Evolutionary conservation across 2,888 invertebrate species (phyloP).

Genomic region (Drosophila melanosoma): DNA sequence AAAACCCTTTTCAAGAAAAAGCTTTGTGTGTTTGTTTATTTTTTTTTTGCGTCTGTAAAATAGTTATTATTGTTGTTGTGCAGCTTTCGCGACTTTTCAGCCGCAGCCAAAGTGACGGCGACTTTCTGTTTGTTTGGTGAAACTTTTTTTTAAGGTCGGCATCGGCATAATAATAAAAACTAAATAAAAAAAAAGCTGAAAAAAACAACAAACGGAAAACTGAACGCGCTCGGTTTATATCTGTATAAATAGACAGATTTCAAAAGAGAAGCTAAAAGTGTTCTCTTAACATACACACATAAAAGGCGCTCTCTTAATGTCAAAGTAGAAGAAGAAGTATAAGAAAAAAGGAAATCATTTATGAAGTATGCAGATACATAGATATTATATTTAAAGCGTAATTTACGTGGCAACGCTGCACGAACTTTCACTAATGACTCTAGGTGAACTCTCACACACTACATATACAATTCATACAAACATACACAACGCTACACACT

Average conservation of each 20-base stretch:
- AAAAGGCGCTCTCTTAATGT: slow-evolving; percentile 25
- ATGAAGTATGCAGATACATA: slow-evolving; percentile 32
- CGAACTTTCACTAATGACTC: slow-evolving; percentile 82
- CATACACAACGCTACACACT: slow-evolving; percentile 5
- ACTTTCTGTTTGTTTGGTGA: slow-evolving; percentile 80
- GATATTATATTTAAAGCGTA: slow-evolving; percentile 45
- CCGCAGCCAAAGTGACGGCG: slow-evolving; percentile 51
- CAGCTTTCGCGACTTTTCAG: slow-evolving; percentile 72
- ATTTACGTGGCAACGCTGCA: slow-evolving; percentile 68
- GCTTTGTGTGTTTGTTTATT: slow-evolving; percentile 12
- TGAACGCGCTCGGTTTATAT: slow-evolving; percentile 18
- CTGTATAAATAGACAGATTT: slow-evolving; percentile 30
- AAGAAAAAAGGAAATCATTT: slow-evolving; percentile 12
- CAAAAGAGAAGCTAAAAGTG: slow-evolving; percentile 27
- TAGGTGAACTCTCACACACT: slow-evolving; percentile 68
- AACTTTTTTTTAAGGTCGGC: slow-evolving; percentile 77
- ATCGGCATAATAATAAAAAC: slow-evolving; percentile 67
- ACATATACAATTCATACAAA: slow-evolving; percentile 6
- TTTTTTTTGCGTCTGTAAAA: slow-evolving; percentile 28
- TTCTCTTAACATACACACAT: slow-evolving; percentile 1
- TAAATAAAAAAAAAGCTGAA: slow-evolving; percentile 24
- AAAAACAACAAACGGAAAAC: slow-evolving; percentile 36
- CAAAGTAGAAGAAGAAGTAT: slow-evolving; percentile 23
- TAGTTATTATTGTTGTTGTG: slow-evolving; percentile 39
- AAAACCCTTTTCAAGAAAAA: slow-evolving; percentile 65